Percentiles rank a stretch among this genome's conserved stretches.
Evolutionary conservation across 2,113 vertebrate genomes (phyloP).

Genomic region (Passerina amoena): DNA sequence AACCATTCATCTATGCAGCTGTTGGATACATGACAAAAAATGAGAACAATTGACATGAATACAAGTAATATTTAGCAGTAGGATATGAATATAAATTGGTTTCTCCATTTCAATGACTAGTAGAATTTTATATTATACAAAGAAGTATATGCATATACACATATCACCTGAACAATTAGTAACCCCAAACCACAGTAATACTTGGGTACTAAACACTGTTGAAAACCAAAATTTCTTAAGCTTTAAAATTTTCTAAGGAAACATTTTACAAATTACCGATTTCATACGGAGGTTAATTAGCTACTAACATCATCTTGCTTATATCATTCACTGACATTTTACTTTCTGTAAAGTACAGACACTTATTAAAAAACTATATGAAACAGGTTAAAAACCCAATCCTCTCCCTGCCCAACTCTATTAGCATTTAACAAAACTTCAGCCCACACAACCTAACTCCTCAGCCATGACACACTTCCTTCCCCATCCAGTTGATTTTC

Average conservation of each 20-base stretch:
- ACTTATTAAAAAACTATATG: neutral
- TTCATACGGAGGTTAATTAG: neutral
- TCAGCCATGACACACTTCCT: neutral
- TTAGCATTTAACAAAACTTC: neutral
- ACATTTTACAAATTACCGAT: neutral
- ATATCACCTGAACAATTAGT: neutral
- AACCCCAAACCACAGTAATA: neutral
- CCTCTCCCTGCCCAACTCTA: neutral
- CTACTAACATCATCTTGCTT: neutral
- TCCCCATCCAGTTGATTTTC: neutral
- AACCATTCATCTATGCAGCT: slow-evolving; percentile 98
- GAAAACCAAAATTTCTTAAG: neutral
- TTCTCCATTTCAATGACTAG: neutral
- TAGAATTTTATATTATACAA: neutral
- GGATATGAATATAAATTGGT: neutral
- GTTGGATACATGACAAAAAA: slow-evolving; percentile 48
- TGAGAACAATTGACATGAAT: neutral
- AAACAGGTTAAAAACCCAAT: neutral
- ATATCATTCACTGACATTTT: neutral
- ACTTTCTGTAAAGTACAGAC: neutral
- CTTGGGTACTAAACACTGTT: neutral
- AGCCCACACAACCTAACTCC: neutral
- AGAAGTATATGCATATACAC: neutral
- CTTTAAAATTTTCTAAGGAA: neutral
- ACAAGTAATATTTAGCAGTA: neutral